Evolutionary conservation across 2,113 vertebrate genomes (phyloP).

Genomic region (Tursiops truncatus): DNA sequence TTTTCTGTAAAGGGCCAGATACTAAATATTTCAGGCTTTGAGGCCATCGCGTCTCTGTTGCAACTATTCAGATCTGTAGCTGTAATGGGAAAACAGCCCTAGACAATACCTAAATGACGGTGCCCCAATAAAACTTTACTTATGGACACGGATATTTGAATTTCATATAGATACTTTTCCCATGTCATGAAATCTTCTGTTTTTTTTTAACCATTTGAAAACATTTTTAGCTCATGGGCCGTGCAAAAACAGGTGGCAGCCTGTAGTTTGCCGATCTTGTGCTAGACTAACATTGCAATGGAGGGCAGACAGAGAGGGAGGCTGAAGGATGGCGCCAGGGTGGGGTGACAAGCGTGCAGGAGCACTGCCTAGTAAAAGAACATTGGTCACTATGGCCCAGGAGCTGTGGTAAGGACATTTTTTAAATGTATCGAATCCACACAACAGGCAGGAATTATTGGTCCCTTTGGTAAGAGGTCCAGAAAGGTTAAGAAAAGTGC

Average conservation of each 20-base stretch:
- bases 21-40: background rate
- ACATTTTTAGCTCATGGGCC: background rate
- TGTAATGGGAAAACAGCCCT: background rate
- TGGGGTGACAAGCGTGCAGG: rapidly evolving
- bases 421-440: background rate
- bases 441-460: background rate
- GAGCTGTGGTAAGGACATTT: background rate
- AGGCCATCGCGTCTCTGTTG: background rate
- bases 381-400: background rate
- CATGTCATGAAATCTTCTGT: background rate
- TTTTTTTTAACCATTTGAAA: background rate
- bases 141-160: background rate
- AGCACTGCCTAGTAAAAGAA: rapidly evolving
- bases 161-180: background rate
- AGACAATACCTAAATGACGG: background rate
- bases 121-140: background rate
- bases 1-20: background rate
- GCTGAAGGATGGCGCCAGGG: background rate
- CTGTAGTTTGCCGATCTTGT: background rate
- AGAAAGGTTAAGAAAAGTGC: background rate
- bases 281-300: background rate
- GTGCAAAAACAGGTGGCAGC: background rate
- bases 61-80: background rate
- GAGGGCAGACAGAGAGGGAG: background rate
- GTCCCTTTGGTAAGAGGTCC: background rate